Evolutionary conservation across 2,797 vertebrate species (phyloP), one percentile per base, ranked within the genome.

Genomic region (Chanos chanos): DNA sequence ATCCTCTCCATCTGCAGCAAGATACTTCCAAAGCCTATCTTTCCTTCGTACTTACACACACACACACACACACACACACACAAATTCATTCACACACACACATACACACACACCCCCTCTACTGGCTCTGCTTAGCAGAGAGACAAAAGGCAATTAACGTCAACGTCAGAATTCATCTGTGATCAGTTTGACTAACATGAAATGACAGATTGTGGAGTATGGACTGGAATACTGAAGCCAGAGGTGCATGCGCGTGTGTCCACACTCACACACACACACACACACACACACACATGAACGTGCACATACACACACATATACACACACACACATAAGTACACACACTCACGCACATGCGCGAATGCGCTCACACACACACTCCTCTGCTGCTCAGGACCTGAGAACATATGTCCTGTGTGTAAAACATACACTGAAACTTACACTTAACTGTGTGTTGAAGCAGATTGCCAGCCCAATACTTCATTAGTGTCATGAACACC

Each of bases 141-240:
- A 67, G 45, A 58, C 61, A 59, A 71, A 68, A 75, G 58, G 70
- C 64, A 76, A 76, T 73, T 76, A 76, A 68, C 61, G 59, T 70
- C 61, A 62, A 41, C 15, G 64, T 76, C 74, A 70, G 60, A 44
- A 65, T 52, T 25, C 55, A 67, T 72, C 68, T 72, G 72, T 68
- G 52, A 72, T 60, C 48, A 16, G 30, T 0, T 10, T 45, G 49
- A 64, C 55, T 72, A 66, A 75, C 30, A 18, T 36, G 39, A 60
- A 66, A 64, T 64, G 73, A 72, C 73, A 70, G 58, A 61, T 34
- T 52, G 53, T 28, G 69, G 44, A 70, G 61, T 62, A 34, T 36
- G 25, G 13, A 40, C 15, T 18, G 40, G 28, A 39, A 69, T 52
- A 28, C 34, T 30, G n/a, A n/a, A n/a, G n/a, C n/a, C n/a, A n/a